phyloP scores from a whole-genome alignment of 2,113 vertebrate genomes.

The Ondatra zibethicus region DNA sequence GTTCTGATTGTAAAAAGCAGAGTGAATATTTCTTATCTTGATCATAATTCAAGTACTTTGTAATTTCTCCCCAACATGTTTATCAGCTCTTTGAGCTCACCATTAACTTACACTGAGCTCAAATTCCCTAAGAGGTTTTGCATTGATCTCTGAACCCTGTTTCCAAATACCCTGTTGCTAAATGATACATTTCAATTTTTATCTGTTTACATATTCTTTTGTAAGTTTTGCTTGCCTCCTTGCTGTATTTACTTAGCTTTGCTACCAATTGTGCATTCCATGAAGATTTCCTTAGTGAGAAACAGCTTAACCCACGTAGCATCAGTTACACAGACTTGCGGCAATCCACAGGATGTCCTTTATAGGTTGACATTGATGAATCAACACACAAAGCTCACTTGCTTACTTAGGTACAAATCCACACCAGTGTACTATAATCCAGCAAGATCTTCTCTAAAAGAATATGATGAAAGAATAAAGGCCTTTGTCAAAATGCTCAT shows the following conservation, averaged over 20 bases:
- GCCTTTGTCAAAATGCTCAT: not conserved
- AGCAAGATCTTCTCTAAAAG: not conserved
- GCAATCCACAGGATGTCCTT: not conserved
- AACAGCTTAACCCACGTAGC: not conserved
- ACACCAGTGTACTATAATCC: not conserved
- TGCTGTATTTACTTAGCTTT: not conserved
- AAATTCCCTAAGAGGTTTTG: not conserved
- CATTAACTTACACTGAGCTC: conserved; percentile 9
- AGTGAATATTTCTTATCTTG: not conserved
- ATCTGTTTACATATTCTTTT: not conserved
- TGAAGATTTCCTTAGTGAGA: not conserved
- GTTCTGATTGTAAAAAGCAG: not conserved
- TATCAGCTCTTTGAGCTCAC: not conserved
- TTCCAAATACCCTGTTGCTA: conserved; percentile 11
- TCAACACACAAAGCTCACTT: conserved; percentile 15
- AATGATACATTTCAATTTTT: not conserved
- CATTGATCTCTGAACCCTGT: conserved; percentile 24
- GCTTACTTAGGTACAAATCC: conserved; percentile 43
- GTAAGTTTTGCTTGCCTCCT: not conserved
- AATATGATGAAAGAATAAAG: not conserved
- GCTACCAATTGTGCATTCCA: not conserved
- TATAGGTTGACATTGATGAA: not conserved
- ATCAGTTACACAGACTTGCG: not conserved
- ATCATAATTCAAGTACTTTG: not conserved
- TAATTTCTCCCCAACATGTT: not conserved